These are phyloP conservation scores for Dichetophora obliterata DNA, from an alignment of 2,888 invertebrate species.

Conservation along the genomic window DNA sequence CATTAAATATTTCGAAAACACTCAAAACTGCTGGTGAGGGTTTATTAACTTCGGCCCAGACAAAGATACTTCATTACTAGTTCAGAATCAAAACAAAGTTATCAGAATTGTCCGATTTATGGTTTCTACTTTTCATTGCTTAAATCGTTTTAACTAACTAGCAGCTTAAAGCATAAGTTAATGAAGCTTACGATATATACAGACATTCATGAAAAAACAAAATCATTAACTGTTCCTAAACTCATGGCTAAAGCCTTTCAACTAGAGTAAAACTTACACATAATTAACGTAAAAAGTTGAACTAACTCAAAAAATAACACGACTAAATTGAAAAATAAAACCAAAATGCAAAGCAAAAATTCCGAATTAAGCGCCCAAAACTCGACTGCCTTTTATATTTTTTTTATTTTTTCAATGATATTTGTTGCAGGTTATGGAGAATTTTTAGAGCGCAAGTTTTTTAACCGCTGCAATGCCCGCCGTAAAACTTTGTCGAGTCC, in stretches of 20 bases:
- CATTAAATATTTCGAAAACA: no score
- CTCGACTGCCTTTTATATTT: not conserved
- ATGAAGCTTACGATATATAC: no score
- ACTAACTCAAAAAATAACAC: not conserved
- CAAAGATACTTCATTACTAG: no score
- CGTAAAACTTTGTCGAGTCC: constrained; percentile 8
- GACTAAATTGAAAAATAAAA: not conserved
- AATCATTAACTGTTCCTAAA: not conserved
- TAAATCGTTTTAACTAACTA: no score
- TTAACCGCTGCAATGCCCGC: not conserved
- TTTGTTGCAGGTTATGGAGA: not conserved
- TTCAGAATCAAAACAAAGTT: no score
- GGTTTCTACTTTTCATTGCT: no score
- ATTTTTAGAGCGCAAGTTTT: not conserved
- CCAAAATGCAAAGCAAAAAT: not conserved
- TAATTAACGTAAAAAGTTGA: not conserved
- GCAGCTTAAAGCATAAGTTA: no score
- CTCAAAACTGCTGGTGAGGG: no score
- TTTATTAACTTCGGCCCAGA: no score
- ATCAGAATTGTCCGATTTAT: no score
- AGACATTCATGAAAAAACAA: no score
- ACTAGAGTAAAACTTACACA: not conserved
- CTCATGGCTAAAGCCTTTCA: not conserved
- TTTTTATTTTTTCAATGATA: not conserved
- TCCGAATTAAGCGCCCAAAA: not conserved